phyloP scores from a whole-genome alignment of 2,888 invertebrate genomes.

The Adelognathus sp. region DNA sequence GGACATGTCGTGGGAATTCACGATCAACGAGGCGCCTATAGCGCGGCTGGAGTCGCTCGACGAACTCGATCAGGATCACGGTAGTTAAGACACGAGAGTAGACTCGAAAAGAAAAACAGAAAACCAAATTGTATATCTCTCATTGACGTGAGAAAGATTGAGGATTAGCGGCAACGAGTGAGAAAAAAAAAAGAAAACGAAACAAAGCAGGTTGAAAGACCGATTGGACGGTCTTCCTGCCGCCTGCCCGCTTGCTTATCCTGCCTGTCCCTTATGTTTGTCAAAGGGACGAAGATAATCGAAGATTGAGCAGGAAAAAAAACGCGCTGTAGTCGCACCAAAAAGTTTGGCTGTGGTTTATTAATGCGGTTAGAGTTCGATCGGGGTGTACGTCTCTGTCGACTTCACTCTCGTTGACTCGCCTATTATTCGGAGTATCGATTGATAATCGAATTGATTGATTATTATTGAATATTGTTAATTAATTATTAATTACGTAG shows the following conservation, averaged over 20 bases:
- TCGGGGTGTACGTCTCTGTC: slow-evolving; percentile 4
- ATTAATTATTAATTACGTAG: slow-evolving; percentile 13
- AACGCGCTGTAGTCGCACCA: slow-evolving; percentile 70
- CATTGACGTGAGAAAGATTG: slow-evolving; percentile 50
- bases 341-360: slow-evolving; percentile 71
- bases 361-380: slow-evolving; percentile 43
- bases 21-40: slow-evolving; percentile 83
- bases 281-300: slow-evolving; percentile 42
- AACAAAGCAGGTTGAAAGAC: slow-evolving; percentile 48
- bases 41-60: slow-evolving; percentile 86
- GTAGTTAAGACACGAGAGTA: slow-evolving; percentile 66
- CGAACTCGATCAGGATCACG: slow-evolving; percentile 84
- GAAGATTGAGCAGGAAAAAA: slow-evolving; percentile 49
- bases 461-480: slow-evolving; percentile 6
- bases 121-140: not conserved
- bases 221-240: slow-evolving; percentile 40
- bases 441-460: slow-evolving; percentile 4
- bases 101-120: not conserved
- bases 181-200: slow-evolving; percentile 38
- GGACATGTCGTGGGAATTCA: slow-evolving; percentile 78
- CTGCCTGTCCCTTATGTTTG: slow-evolving; percentile 52
- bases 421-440: slow-evolving; percentile 7
- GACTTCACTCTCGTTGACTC: not conserved
- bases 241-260: slow-evolving; percentile 57
- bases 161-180: too few species aligned